These are phyloP conservation scores for Momotus momota DNA, from an alignment of 2,797 vertebrate species.

Conservation along the genomic window DNA sequence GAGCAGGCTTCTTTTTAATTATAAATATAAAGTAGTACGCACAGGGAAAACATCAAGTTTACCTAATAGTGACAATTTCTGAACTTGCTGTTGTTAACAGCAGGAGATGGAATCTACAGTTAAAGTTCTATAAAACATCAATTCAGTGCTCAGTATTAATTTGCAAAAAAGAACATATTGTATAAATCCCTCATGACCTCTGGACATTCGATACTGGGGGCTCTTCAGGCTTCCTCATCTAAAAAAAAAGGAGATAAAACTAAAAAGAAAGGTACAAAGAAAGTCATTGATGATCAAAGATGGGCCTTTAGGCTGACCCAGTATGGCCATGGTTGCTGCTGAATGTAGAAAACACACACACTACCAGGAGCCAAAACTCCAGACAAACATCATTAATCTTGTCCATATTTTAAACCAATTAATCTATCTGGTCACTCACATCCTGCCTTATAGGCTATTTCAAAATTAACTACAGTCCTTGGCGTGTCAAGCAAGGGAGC, in stretches of 20 bases:
- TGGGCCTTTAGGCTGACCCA: background rate
- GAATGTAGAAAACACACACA: background rate
- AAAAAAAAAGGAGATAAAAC: background rate
- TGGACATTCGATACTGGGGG: background rate
- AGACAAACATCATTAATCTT: background rate
- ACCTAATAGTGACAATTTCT: background rate
- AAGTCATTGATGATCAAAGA: background rate
- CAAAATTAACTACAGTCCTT: background rate
- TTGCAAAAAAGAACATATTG: background rate
- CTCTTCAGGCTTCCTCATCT: background rate
- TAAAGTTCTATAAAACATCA: background rate
- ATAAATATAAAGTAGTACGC: background rate
- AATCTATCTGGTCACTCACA: background rate
- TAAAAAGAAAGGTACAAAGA: background rate
- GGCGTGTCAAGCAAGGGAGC: background rate
- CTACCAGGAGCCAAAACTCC: background rate
- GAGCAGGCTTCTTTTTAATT: slow-evolving; percentile 7
- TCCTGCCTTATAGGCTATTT: background rate
- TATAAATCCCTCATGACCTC: background rate
- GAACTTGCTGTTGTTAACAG: background rate
- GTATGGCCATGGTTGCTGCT: fast-evolving
- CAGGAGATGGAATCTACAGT: background rate
- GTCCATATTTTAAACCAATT: background rate
- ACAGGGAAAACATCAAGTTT: background rate
- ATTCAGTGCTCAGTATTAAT: background rate